Conservation (phyloP, 92 coral and sea anemone genomes). For the Porites divaricata region DNA sequence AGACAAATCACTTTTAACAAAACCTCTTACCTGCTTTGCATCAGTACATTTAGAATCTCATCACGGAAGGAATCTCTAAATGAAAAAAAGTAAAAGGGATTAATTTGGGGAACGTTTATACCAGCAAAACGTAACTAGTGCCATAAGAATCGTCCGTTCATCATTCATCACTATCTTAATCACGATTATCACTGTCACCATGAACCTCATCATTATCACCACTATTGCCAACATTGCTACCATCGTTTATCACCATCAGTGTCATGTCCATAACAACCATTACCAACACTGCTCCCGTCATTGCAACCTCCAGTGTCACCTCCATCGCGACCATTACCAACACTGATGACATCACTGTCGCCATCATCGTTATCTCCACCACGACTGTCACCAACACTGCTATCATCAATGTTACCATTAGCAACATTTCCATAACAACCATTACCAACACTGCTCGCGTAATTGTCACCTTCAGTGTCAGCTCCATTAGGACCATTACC, state of each 20-base stretch:
- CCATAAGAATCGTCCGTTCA: no score
- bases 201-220: neutral
- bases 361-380: neutral
- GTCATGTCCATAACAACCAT: neutral
- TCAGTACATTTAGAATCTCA: constrained; percentile 84
- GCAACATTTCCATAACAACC: neutral
- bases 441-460: neutral
- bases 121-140: no score
- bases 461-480: neutral
- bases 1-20: no score
- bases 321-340: neutral
- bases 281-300: neutral
- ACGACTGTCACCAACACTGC: neutral
- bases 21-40: constrained; percentile 85
- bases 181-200: neutral
- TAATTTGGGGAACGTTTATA: neutral
- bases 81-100: neutral
- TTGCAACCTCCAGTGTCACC: neutral
- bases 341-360: no score
- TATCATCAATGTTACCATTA: neutral
- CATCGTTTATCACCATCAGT: neutral
- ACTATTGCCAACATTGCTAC: no score
- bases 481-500: neutral
- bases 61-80: constrained; percentile 93
- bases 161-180: no score